Percentiles rank a stretch among this genome's conserved stretches.
phyloP scores from a whole-genome alignment of 2,113 vertebrate species.

The Tonatia bakeri region DNA sequence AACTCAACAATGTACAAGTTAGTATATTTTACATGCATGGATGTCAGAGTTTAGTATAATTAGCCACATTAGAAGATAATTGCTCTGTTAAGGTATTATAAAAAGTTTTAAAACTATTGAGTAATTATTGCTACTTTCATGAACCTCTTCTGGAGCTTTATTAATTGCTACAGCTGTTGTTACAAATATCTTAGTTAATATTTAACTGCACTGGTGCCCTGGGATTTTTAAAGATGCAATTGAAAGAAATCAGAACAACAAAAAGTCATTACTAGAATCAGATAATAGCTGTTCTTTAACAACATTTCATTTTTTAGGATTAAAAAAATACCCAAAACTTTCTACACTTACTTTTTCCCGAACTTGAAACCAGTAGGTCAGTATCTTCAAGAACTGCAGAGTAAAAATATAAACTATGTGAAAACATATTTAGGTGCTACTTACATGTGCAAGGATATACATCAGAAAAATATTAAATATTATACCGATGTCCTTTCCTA shows the following conservation, averaged over 20 bases:
- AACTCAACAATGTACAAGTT: background rate
- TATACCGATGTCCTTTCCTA: background rate
- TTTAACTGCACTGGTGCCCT: background rate
- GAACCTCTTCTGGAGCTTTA: background rate
- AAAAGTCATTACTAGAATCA: conserved; percentile 17
- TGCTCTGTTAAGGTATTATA: background rate
- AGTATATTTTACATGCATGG: background rate
- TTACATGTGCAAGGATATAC: background rate
- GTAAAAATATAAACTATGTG: background rate
- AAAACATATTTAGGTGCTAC: background rate
- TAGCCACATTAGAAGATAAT: background rate
- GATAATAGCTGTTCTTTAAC: background rate
- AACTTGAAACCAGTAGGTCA: background rate
- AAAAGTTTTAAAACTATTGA: background rate
- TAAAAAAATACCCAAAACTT: background rate
- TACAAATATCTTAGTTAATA: conserved; percentile 56
- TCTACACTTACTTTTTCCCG: background rate
- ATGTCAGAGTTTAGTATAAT: background rate
- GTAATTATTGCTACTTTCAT: background rate
- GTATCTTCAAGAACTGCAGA: background rate
- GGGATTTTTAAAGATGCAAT: conserved; percentile 20
- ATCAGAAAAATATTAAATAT: background rate
- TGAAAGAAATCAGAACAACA: conserved; percentile 32
- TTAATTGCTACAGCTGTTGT: conserved; percentile 38
- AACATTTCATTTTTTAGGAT: background rate